A percentile compares a stretch with the other conserved stretches of the same genome.
phyloP scores from a whole-genome alignment of 2,113 vertebrate species.

The Psettodes erumei region DNA sequence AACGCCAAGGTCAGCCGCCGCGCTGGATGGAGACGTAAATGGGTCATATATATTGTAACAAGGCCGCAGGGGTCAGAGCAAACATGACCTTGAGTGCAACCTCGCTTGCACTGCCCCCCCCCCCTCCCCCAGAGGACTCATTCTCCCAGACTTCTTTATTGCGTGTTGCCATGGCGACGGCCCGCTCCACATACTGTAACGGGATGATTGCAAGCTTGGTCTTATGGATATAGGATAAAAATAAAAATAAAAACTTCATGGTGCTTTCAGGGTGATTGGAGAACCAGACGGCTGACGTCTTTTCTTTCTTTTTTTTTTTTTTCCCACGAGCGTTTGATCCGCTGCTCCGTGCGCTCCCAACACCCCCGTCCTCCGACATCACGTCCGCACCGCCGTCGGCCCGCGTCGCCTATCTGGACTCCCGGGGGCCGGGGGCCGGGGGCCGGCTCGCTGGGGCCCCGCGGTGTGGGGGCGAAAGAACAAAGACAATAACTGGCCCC shows the following conservation, averaged over 20 bases:
- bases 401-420: constrained; percentile 4
- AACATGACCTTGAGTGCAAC: constrained; percentile 73
- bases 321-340: constrained; percentile 18
- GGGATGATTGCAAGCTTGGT: constrained; percentile 55
- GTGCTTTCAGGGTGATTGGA: constrained; percentile 59
- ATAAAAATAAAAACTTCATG: constrained; percentile 14
- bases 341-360: neutral
- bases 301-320: constrained; percentile 14
- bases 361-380: neutral
- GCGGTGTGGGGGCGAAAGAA: constrained; percentile 10
- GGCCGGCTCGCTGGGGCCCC: constrained; percentile 31
- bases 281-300: neutral
- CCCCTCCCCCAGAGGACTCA: constrained; percentile 47
- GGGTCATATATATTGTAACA: constrained; percentile 77
- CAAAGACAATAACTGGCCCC: constrained; percentile 69
- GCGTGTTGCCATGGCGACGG: constrained; percentile 70
- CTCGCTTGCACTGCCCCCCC: constrained; percentile 38
- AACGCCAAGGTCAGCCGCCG: constrained; percentile 73
- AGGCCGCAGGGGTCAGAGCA: constrained; percentile 73
- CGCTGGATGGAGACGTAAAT: constrained; percentile 73
- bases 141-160: constrained; percentile 71
- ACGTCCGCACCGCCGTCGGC: neutral
- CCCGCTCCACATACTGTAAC: constrained; percentile 38
- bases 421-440: constrained; percentile 13
- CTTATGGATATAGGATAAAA: constrained; percentile 49